A percentile compares a stretch with the other conserved stretches of the same genome.
phyloP scores from a whole-genome alignment of 2,113 vertebrate species.

The Corydoras sp. region DNA sequence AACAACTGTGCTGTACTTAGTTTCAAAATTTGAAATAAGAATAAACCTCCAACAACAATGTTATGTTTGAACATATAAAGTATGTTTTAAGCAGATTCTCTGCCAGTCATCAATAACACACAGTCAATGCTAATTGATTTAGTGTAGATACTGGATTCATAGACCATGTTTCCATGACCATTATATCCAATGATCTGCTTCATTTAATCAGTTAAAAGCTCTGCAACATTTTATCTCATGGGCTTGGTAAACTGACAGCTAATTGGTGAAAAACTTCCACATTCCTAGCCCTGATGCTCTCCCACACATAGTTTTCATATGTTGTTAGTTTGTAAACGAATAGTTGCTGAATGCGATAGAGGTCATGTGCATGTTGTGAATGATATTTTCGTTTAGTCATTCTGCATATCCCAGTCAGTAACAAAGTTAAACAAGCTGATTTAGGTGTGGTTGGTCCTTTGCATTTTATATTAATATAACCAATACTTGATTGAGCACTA shows the following conservation, averaged over 20 bases:
- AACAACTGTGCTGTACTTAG: too few species aligned
- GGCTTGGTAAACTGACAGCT: not conserved
- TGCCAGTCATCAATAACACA: too few species aligned
- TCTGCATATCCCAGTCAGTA: not conserved
- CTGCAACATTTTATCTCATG: not conserved
- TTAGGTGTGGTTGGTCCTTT: too few species aligned
- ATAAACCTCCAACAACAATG: too few species aligned
- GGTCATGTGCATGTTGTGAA: not conserved
- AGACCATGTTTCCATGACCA: too few species aligned
- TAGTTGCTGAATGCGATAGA: slow-evolving; percentile 1
- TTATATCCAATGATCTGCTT: not conserved
- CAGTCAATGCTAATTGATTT: too few species aligned
- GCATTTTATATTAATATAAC: too few species aligned
- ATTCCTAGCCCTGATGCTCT: not conserved
- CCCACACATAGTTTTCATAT: not conserved
- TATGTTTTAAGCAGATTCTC: too few species aligned
- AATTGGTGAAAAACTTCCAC: not conserved
- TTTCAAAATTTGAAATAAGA: too few species aligned
- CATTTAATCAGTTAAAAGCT: not conserved
- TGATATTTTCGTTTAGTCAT: not conserved
- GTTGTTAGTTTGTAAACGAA: not conserved
- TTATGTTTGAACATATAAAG: too few species aligned
- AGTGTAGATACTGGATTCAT: too few species aligned
- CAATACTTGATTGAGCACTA: too few species aligned
- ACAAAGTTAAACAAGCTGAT: not conserved